Conservation (phyloP, 2,113 vertebrate genomes). For the Dromaius novaehollandiae region DNA sequence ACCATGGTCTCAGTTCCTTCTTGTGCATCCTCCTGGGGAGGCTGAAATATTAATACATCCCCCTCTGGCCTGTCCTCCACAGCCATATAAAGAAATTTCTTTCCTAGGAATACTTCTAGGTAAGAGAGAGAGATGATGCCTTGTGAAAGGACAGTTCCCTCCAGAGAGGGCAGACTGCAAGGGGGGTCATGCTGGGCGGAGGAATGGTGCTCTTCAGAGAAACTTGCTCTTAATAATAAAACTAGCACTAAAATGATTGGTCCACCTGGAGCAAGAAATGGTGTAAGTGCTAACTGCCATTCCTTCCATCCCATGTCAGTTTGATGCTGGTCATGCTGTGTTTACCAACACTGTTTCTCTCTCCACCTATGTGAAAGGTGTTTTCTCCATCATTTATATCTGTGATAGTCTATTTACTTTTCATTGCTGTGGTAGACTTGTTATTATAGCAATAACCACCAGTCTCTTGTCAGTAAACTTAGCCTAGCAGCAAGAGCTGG, state of each 20-base stretch:
- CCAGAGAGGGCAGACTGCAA: neutral
- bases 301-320: neutral
- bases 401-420: slow-evolving; percentile 28
- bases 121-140: neutral
- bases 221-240: neutral
- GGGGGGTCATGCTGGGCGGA: neutral
- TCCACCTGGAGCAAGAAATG: neutral
- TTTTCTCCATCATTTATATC: slow-evolving; percentile 19
- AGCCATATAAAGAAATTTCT: neutral
- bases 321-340: neutral
- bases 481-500: neutral
- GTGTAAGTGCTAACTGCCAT: neutral
- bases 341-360: neutral
- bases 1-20: neutral
- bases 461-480: neutral
- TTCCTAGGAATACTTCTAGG: neutral
- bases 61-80: neutral
- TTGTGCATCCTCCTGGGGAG: neutral
- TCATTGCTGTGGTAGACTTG: neutral
- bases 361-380: neutral
- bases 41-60: neutral
- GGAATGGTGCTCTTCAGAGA: neutral
- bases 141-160: neutral
- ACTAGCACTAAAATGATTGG: neutral
- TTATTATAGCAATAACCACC: slow-evolving; percentile 7